Conservation (phyloP, 2,113 vertebrate genomes). For the Arvicanthis niloticus region DNA sequence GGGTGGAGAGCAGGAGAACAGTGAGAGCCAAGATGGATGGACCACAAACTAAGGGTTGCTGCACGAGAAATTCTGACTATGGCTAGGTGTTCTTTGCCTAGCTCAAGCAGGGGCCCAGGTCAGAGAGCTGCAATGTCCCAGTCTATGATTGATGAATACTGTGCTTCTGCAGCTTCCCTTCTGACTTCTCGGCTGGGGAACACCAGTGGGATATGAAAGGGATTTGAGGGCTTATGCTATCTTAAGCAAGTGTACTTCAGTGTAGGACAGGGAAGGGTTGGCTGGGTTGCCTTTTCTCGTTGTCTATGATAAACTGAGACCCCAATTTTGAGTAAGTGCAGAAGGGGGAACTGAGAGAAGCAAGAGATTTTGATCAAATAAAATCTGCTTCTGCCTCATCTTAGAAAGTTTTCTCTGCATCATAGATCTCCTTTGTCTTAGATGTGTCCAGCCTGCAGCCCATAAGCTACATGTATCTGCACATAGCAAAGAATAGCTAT, state of each 20-base stretch:
- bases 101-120: background rate
- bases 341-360: conserved; percentile 67
- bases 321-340: conserved; percentile 79
- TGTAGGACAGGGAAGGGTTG: conserved; percentile 83
- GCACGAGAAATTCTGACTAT: conserved; percentile 39
- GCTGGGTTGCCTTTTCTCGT: conserved; percentile 87
- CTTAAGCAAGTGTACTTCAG: conserved; percentile 85
- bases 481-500: background rate
- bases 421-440: background rate
- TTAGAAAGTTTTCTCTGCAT: conserved; percentile 59
- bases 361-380: conserved; percentile 70
- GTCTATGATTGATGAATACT: conserved; percentile 62
- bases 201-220: conserved; percentile 79
- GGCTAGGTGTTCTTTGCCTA: conserved; percentile 61
- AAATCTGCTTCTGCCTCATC: conserved; percentile 70
- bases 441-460: background rate
- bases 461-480: background rate
- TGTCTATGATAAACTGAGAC: conserved; percentile 84
- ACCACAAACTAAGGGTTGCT: conserved; percentile 69
- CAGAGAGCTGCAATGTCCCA: conserved; percentile 43
- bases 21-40: conserved; percentile 78
- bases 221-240: conserved; percentile 84
- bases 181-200: conserved; percentile 76
- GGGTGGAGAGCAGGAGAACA: conserved; percentile 73
- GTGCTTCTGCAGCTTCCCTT: conserved; percentile 70